Evolutionary conservation across 2,113 vertebrate genomes (phyloP).

Genomic region (Thamnaconus septentrionalis): DNA sequence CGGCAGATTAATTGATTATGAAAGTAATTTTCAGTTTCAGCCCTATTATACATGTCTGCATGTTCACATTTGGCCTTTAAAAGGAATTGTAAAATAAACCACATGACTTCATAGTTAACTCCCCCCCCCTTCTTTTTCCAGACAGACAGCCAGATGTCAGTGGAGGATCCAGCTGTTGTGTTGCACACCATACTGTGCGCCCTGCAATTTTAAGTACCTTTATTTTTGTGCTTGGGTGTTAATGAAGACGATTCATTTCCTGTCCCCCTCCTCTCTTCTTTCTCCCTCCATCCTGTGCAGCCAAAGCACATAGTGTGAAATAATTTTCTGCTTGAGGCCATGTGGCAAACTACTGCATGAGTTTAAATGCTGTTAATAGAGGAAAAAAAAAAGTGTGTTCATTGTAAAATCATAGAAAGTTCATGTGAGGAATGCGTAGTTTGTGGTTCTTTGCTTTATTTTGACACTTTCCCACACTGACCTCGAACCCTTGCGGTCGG

Average conservation of each 20-base stretch:
- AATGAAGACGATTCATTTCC: constrained; percentile 51
- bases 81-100: too few species aligned
- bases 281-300: constrained; percentile 55
- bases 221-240: constrained; percentile 66
- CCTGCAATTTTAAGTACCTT: constrained; percentile 57
- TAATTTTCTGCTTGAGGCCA: constrained; percentile 43
- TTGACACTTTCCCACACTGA: constrained; percentile 28
- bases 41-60: too few species aligned
- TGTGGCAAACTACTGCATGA: constrained; percentile 70
- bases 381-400: constrained; percentile 44
- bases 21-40: too few species aligned
- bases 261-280: constrained; percentile 50
- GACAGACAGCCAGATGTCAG: constrained; percentile 47
- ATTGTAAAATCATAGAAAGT: constrained; percentile 56
- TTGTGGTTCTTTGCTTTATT: constrained; percentile 37
- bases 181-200: constrained; percentile 63
- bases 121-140: not conserved
- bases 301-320: constrained; percentile 49
- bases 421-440: constrained; percentile 52
- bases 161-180: constrained; percentile 48
- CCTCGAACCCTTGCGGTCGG: constrained; percentile 15
- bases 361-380: constrained; percentile 54
- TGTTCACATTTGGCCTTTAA: too few species aligned
- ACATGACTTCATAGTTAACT: not conserved
- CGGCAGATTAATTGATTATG: too few species aligned